phyloP scores from a whole-genome alignment of 1,140 invertebrate species.

The Zaprionus gabonicus region DNA sequence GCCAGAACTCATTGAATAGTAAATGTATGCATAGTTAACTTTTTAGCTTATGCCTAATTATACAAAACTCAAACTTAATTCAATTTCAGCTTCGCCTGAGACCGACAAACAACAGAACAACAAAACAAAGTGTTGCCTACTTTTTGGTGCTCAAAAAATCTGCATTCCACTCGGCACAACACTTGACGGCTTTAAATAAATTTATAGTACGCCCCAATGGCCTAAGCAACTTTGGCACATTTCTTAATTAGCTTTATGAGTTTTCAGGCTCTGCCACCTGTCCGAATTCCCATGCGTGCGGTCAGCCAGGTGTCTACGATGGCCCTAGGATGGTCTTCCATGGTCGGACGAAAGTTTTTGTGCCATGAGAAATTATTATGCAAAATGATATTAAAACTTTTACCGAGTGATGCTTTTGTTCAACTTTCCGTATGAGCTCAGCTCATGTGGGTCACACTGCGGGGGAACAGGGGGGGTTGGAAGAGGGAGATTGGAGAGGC shows the following conservation, averaged over 20 bases:
- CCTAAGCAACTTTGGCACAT: conserved; percentile 64
- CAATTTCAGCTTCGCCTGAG: conserved; percentile 32
- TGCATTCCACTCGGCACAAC: conserved; percentile 41
- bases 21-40: conserved; percentile 10
- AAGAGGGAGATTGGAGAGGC: too few species aligned
- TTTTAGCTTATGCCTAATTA: conserved; percentile 43
- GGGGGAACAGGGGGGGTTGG: not conserved
- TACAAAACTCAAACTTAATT: conserved; percentile 42
- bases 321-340: conserved; percentile 16
- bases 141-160: conserved; percentile 27
- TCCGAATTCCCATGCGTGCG: conserved; percentile 73
- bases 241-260: conserved; percentile 83
- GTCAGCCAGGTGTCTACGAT: conserved; percentile 58
- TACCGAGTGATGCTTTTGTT: conserved; percentile 63
- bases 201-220: conserved; percentile 27
- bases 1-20: not conserved
- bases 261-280: conserved; percentile 60
- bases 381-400: conserved; percentile 76
- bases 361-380: conserved; percentile 64
- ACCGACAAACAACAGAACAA: not conserved
- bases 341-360: conserved; percentile 34
- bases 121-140: conserved; percentile 17
- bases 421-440: conserved; percentile 49
- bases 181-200: conserved; percentile 70
- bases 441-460: conserved; percentile 16